These are phyloP conservation scores for Tiliqua scincoides DNA, from an alignment of 2,113 vertebrate species.

Conservation along the genomic window DNA sequence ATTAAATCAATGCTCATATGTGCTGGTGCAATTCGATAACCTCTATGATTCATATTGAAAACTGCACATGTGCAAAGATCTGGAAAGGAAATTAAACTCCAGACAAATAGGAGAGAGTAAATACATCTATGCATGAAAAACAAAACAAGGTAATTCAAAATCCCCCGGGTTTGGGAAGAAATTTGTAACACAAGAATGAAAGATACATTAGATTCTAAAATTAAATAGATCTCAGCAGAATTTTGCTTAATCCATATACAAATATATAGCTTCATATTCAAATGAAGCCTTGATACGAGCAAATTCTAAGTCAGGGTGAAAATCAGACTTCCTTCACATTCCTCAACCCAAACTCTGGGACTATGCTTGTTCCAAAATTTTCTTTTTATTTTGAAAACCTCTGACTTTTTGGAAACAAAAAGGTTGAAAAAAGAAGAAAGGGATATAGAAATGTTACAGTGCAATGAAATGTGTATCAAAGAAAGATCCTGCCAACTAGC, in stretches of 20 bases:
- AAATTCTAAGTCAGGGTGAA: background rate
- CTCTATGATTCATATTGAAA: background rate
- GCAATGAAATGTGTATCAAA: slow-evolving; percentile 42
- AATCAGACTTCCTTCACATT: background rate
- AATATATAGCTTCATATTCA: too few species aligned
- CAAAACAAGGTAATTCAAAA: background rate
- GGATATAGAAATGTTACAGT: slow-evolving; percentile 19
- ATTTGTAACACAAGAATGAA: background rate
- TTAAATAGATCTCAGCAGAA: too few species aligned
- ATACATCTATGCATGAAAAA: background rate
- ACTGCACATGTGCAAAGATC: background rate
- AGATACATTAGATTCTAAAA: too few species aligned
- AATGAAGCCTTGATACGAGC: too few species aligned
- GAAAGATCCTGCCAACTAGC: slow-evolving; percentile 34
- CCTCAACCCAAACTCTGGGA: background rate
- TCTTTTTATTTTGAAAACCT: background rate
- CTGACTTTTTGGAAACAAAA: background rate
- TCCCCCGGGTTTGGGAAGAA: background rate
- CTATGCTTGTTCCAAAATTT: background rate
- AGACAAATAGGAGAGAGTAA: too few species aligned
- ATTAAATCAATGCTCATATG: background rate
- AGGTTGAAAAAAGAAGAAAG: background rate
- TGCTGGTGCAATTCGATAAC: background rate
- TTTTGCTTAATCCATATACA: too few species aligned
- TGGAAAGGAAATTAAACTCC: background rate